Evolutionary conservation across 2,797 vertebrate genomes (phyloP).

Genomic region (Bryconaethiops microstoma): DNA sequence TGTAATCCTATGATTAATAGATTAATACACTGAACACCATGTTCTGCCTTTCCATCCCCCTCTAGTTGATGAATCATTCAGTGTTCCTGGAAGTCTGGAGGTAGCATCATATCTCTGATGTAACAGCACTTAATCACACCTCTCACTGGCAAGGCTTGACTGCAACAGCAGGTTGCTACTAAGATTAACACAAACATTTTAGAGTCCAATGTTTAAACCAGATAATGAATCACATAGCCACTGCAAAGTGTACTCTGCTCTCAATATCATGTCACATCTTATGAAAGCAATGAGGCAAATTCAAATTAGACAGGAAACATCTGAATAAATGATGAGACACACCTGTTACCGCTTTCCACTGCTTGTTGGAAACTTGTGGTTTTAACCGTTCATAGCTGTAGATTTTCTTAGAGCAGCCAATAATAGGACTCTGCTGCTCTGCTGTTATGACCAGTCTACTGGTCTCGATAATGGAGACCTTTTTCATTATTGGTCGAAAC

Average conservation of each 20-base stretch:
- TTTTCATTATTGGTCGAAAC: no score
- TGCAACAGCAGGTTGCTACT: not conserved
- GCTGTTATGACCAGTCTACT: no score
- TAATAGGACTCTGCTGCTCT: no score
- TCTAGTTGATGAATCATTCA: not conserved
- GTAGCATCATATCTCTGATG: slow-evolving; percentile 17
- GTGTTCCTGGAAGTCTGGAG: not conserved
- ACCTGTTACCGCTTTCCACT: no score
- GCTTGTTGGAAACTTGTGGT: no score
- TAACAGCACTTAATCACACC: slow-evolving; percentile 14
- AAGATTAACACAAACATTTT: not conserved
- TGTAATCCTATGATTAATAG: not conserved
- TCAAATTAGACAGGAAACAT: not conserved
- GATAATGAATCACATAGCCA: not conserved
- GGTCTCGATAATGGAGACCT: no score
- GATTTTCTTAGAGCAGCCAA: no score
- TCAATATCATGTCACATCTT: not conserved
- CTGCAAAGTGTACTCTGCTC: not conserved
- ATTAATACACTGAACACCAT: not conserved
- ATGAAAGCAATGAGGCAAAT: not conserved
- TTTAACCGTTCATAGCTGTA: no score
- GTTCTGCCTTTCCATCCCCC: not conserved
- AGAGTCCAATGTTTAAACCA: not conserved
- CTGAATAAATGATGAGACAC: not conserved
- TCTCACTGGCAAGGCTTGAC: not conserved